Percentiles rank a stretch among this genome's conserved stretches.
Evolutionary conservation across 2,113 vertebrate genomes (phyloP).

Genomic region (Okapia johnstoni): DNA sequence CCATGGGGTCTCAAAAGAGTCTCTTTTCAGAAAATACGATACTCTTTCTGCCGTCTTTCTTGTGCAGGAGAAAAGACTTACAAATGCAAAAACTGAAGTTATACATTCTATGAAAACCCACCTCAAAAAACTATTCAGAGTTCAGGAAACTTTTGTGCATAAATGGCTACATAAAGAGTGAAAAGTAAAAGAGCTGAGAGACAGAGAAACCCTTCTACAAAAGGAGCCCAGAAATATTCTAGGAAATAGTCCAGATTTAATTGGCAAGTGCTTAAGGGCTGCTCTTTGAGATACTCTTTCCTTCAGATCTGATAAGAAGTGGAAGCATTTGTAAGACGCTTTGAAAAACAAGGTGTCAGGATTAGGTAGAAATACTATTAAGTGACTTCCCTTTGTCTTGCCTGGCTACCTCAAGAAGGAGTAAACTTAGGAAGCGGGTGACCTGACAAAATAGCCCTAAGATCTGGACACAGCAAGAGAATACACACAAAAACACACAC

Average conservation of each 20-base stretch:
- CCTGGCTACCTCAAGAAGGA: slow-evolving; percentile 5
- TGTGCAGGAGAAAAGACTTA: not conserved
- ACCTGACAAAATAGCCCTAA: slow-evolving; percentile 5
- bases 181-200: slow-evolving; percentile 55
- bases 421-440: slow-evolving; percentile 18
- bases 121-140: slow-evolving; percentile 39
- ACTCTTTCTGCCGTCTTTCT: slow-evolving; percentile 49
- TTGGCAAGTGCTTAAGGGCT: slow-evolving; percentile 59
- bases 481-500: accelerated
- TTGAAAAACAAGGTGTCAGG: slow-evolving; percentile 59
- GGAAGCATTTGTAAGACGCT: slow-evolving; percentile 19
- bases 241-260: slow-evolving; percentile 52
- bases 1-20: not conserved
- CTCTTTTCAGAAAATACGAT: slow-evolving; percentile 34
- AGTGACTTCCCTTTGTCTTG: slow-evolving; percentile 44
- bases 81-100: slow-evolving; percentile 59
- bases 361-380: slow-evolving; percentile 55
- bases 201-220: slow-evolving; percentile 39
- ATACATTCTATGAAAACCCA: slow-evolving; percentile 44
- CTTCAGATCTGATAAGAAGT: slow-evolving; percentile 52
- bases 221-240: slow-evolving; percentile 27
- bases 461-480: not conserved
- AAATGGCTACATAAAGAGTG: slow-evolving; percentile 36
- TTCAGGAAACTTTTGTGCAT: slow-evolving; percentile 33
- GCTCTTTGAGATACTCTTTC: slow-evolving; percentile 18